phyloP scores from a whole-genome alignment of 2,113 vertebrate genomes.

The Rana temporaria region DNA sequence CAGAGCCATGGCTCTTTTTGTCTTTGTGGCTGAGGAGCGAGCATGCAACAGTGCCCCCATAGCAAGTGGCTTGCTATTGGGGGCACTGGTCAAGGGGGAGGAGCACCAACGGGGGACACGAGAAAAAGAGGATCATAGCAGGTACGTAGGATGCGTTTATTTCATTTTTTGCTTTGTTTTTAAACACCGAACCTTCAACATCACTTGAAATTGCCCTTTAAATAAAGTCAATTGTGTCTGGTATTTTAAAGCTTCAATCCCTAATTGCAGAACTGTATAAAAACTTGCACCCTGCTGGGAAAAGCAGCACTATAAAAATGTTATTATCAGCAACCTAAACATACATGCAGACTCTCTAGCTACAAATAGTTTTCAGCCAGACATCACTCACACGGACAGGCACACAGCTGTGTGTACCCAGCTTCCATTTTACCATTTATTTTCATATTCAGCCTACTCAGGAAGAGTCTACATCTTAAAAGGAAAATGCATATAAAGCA shows the following conservation, averaged over 20 bases:
- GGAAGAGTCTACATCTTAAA: constrained; percentile 54
- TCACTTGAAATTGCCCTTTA: too few species aligned
- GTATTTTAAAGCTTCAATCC: background rate
- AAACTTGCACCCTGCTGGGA: constrained; percentile 3
- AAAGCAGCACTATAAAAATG: background rate
- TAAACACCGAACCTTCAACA: too few species aligned
- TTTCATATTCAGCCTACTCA: constrained; percentile 49
- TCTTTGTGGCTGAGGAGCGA: too few species aligned
- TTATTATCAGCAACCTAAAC: constrained; percentile 38
- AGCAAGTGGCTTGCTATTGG: too few species aligned
- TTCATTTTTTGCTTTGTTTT: too few species aligned
- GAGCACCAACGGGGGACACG: too few species aligned
- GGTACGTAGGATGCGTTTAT: too few species aligned
- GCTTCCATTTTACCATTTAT: constrained; percentile 49
- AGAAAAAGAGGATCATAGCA: too few species aligned
- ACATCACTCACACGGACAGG: constrained; percentile 24
- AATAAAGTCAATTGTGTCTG: constrained; percentile 5
- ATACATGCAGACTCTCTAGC: constrained; percentile 25
- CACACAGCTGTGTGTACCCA: constrained; percentile 54
- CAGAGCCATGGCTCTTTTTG: too few species aligned
- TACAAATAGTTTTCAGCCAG: constrained; percentile 26
- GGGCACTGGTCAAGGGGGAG: too few species aligned
- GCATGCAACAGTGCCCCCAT: too few species aligned
- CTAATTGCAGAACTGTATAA: background rate
- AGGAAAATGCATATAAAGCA: constrained; percentile 53